Evolutionary conservation across 2,113 vertebrate genomes (phyloP).

Genomic region (Ia io): DNA sequence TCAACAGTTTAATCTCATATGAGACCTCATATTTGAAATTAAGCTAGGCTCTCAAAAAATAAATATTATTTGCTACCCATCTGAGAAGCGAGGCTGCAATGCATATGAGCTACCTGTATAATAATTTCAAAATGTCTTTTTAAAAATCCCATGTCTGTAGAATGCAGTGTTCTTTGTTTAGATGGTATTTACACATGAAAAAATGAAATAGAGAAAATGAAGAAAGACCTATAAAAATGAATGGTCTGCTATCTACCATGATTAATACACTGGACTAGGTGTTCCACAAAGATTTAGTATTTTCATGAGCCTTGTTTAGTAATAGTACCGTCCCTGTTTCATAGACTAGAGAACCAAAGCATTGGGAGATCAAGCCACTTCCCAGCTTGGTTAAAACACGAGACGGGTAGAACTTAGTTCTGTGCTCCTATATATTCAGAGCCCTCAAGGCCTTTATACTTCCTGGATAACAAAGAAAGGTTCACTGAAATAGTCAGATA

Average conservation of each 20-base stretch:
- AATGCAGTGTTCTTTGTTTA: not conserved
- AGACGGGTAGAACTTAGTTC: not conserved
- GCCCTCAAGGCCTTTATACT: not conserved
- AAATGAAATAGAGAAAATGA: not conserved
- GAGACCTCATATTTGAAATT: not conserved
- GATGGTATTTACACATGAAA: not conserved
- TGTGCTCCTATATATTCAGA: not conserved
- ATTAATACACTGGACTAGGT: not conserved
- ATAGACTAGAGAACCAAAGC: not conserved
- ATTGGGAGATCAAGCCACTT: not conserved
- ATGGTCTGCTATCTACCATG: not conserved
- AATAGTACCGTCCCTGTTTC: not conserved
- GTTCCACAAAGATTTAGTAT: not conserved
- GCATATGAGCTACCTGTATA: not conserved
- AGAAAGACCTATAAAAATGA: not conserved
- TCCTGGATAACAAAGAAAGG: not conserved
- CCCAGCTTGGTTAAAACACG: not conserved
- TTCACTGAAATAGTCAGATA: conserved; percentile 35
- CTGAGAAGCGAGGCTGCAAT: not conserved
- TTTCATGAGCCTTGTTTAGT: not conserved
- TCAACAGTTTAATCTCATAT: not conserved
- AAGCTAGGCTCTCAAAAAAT: not conserved
- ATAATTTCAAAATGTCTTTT: too few relatives aligned
- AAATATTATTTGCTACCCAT: not conserved
- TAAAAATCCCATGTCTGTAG: not conserved